These are phyloP conservation scores for Aphaenogaster floridana DNA, from an alignment of 1,140 invertebrate genomes.

Conservation along the genomic window DNA sequence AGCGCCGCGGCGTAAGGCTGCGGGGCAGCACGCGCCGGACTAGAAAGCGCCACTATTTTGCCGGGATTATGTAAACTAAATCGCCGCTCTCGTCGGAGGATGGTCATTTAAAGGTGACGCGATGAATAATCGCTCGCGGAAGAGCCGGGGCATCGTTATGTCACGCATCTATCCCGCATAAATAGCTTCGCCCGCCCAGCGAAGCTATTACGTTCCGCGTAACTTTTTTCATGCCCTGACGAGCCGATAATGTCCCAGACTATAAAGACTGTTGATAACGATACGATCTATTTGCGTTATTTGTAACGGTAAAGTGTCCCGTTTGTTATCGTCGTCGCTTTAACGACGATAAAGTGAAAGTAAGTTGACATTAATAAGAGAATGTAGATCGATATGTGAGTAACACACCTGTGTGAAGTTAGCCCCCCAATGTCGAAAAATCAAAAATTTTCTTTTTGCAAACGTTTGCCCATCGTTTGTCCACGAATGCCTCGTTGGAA, in stretches of 20 bases:
- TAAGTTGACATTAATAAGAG: not conserved
- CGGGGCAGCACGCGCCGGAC: conserved; percentile 21
- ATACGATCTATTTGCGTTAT: not conserved
- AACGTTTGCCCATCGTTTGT: too few relatives aligned
- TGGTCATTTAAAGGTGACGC: conserved; percentile 53
- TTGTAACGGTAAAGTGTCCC: not conserved
- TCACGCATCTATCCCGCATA: conserved; percentile 22
- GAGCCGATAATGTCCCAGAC: not conserved
- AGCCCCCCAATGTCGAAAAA: too few relatives aligned
- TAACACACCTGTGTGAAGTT: too few relatives aligned
- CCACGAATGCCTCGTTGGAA: too few relatives aligned
- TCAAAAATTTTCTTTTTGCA: too few relatives aligned
- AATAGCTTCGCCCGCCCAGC: conserved; percentile 4
- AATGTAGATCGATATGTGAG: too few relatives aligned
- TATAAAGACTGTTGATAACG: not conserved
- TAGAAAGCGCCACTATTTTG: conserved; percentile 54
- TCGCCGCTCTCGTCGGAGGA: not conserved
- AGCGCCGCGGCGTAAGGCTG: conserved; percentile 20
- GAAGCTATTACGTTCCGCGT: not conserved
- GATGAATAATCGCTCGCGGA: conserved; percentile 51
- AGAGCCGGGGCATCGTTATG: conserved; percentile 8
- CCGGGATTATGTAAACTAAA: conserved; percentile 39
- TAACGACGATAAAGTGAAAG: conserved; percentile 3
- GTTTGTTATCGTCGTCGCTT: not conserved
- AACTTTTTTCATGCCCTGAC: not conserved